Percentiles rank a stretch among this genome's conserved stretches.
These are phyloP conservation scores for Nephrotoma flavescens DNA, from an alignment of 2,888 invertebrate species.

Conservation along the genomic window DNA sequence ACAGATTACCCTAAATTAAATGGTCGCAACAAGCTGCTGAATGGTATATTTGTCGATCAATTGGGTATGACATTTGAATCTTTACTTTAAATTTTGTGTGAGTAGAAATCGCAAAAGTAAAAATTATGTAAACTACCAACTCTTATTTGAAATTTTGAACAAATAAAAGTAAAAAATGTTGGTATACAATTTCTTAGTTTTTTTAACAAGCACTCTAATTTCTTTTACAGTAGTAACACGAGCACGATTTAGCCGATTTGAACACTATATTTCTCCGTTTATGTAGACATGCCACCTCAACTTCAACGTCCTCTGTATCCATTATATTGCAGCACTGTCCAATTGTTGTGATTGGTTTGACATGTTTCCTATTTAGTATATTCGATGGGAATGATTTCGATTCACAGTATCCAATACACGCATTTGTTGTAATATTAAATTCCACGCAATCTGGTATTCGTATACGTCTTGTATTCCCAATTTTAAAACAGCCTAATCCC, in stretches of 20 bases:
- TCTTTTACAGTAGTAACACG: slow-evolving; percentile 69
- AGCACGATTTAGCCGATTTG: slow-evolving; percentile 68
- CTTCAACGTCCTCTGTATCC: slow-evolving; percentile 72
- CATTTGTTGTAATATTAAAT: slow-evolving; percentile 73
- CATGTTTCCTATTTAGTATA: slow-evolving; percentile 28
- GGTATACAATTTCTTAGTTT: background rate
- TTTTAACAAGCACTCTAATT: background rate
- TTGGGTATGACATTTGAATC: background rate
- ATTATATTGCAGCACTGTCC: slow-evolving; percentile 84
- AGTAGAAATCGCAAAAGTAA: background rate
- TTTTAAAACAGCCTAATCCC: slow-evolving; percentile 65
- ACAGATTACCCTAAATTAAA: background rate
- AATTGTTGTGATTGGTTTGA: slow-evolving; percentile 57
- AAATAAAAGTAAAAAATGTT: background rate
- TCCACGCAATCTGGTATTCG: slow-evolving; percentile 73
- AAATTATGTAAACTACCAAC: background rate
- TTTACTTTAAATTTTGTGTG: background rate
- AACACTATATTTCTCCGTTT: slow-evolving; percentile 64
- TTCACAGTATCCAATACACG: slow-evolving; percentile 78
- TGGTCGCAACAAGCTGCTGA: background rate
- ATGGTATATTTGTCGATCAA: background rate
- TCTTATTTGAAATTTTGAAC: background rate
- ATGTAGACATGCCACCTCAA: slow-evolving; percentile 61
- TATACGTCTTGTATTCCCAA: slow-evolving; percentile 68
- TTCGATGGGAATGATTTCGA: slow-evolving; percentile 70